phyloP scores from a whole-genome alignment of 2,888 invertebrate species.

The Zaprionus obscuricornis region DNA sequence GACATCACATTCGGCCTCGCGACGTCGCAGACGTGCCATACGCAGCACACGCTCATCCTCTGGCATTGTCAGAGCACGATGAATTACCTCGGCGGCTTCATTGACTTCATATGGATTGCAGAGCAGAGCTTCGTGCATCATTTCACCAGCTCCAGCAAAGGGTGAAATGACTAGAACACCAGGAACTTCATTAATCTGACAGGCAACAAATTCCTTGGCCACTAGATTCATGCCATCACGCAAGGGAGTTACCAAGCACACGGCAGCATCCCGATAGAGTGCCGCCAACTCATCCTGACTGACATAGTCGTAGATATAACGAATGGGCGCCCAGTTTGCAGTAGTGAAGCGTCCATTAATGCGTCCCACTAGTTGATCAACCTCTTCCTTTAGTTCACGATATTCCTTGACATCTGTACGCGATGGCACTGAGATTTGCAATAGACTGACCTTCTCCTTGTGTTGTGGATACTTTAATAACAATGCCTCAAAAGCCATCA shows the following conservation, averaged over 20 bases:
- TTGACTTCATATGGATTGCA: conserved; percentile 95
- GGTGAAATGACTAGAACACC: conserved; percentile 95
- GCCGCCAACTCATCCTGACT: conserved; percentile 94
- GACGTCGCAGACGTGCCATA: conserved; percentile 92
- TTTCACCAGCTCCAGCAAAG: conserved; percentile 96
- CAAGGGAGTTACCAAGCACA: conserved; percentile 93
- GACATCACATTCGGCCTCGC: conserved; percentile 93
- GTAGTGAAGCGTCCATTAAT: conserved; percentile 96
- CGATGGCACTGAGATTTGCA: conserved; percentile 95
- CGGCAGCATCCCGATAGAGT: conserved; percentile 93
- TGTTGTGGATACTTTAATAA: conserved; percentile 93
- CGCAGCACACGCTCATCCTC: conserved; percentile 93
- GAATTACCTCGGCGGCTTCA: conserved; percentile 93
- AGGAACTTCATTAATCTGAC: conserved; percentile 93
- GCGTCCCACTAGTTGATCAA: conserved; percentile 92
- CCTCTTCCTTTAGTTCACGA: conserved; percentile 94
- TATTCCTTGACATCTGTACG: conserved; percentile 95
- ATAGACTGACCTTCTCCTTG: conserved; percentile 90
- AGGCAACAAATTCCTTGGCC: conserved; percentile 96
- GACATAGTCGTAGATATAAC: conserved; percentile 94
- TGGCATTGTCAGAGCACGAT: conserved; percentile 94
- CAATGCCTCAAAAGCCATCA: conserved; percentile 92
- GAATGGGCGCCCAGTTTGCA: conserved; percentile 95
- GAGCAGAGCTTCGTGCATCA: conserved; percentile 95
- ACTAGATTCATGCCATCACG: conserved; percentile 96